Evolutionary conservation across 2,797 vertebrate species (phyloP).

Genomic region (Enteromius unitaeniatus): DNA sequence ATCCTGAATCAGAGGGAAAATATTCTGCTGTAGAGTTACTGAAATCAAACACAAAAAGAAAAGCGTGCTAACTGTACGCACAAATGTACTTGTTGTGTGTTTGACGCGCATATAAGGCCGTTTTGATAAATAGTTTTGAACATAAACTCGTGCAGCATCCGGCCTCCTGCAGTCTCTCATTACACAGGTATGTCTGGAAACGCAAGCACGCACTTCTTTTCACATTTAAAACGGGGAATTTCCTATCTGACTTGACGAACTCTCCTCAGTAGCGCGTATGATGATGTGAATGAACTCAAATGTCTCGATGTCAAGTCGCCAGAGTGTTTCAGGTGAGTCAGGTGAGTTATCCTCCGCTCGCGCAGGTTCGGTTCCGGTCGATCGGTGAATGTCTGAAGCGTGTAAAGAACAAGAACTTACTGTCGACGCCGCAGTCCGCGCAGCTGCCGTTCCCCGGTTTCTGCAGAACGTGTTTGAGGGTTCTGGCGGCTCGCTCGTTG

Average conservation of each 20-base stretch:
- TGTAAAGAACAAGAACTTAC: constrained; percentile 64
- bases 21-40: neutral
- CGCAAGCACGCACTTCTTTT: neutral
- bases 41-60: neutral
- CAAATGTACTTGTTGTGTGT: no score
- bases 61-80: no score
- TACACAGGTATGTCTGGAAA: neutral
- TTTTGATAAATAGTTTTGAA: neutral
- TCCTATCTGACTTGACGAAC: neutral
- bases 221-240: neutral
- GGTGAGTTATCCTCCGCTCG: neutral
- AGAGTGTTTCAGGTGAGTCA: neutral
- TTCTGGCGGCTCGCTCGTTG: constrained; percentile 72
- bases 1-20: neutral
- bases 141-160: neutral
- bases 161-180: neutral
- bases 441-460: constrained; percentile 74
- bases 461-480: constrained; percentile 71
- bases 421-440: constrained; percentile 78
- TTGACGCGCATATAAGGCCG: no score
- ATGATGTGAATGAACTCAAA: neutral
- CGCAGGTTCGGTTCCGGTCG: neutral
- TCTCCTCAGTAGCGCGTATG: neutral
- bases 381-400: neutral
- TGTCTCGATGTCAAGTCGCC: neutral